phyloP scores from a whole-genome alignment of 2,888 invertebrate genomes.

The Nymphalis urticae region DNA sequence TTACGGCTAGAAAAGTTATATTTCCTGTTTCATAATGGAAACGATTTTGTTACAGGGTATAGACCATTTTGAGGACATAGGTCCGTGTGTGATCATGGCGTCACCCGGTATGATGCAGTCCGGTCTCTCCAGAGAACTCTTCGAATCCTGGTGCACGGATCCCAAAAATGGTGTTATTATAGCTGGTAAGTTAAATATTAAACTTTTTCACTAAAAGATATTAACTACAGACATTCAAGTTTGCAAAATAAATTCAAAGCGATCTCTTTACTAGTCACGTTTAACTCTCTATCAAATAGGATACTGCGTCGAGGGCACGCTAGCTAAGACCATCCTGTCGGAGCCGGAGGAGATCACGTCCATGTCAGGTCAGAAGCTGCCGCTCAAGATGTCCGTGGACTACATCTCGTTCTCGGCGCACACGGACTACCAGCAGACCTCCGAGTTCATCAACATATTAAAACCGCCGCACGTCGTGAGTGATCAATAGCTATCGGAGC shows the following conservation, averaged over 20 bases:
- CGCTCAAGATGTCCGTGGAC: slow-evolving; percentile 98
- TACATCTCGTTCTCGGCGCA: slow-evolving; percentile 99
- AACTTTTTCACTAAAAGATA: not conserved
- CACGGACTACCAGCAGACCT: slow-evolving; percentile 98
- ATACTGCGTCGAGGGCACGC: slow-evolving; percentile 94
- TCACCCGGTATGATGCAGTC: slow-evolving; percentile 99
- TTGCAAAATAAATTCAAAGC: too few relatives aligned
- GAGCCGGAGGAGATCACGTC: slow-evolving; percentile 99
- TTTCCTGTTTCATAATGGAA: too few relatives aligned
- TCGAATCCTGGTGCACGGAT: slow-evolving; percentile 99
- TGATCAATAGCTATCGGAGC: not conserved
- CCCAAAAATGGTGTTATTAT: slow-evolving; percentile 99
- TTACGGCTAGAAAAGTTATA: too few relatives aligned
- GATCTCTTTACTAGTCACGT: too few relatives aligned
- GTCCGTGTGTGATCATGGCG: slow-evolving; percentile 99
- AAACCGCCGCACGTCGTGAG: slow-evolving; percentile 96
- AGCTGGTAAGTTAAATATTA: slow-evolving; percentile 84
- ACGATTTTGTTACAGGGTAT: slow-evolving; percentile 85
- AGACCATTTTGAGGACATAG: slow-evolving; percentile 99
- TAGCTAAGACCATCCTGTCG: slow-evolving; percentile 95
- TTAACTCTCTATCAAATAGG: slow-evolving; percentile 58
- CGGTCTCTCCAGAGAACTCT: slow-evolving; percentile 97
- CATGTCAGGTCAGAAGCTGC: slow-evolving; percentile 97
- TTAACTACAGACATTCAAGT: not conserved
- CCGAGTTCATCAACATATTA: slow-evolving; percentile 96